Evolutionary conservation across 2,797 vertebrate genomes (phyloP).

Genomic region (Phoeniculus purpureus): DNA sequence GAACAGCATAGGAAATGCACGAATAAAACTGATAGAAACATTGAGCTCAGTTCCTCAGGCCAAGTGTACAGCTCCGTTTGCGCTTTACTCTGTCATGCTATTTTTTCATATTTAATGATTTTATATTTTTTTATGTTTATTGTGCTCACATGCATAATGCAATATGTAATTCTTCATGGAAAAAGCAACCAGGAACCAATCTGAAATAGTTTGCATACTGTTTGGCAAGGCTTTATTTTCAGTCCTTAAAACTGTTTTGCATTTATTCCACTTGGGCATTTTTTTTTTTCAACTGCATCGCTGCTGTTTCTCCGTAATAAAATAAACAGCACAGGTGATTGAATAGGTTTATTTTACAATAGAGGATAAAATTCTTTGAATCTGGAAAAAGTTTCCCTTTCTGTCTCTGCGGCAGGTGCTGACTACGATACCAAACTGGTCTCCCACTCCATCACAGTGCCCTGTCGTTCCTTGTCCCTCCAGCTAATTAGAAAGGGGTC

Average conservation of each 20-base stretch:
- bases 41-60: not conserved
- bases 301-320: not conserved
- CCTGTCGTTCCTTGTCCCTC: not conserved
- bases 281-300: not conserved
- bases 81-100: not conserved
- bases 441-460: not conserved
- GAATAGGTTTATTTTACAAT: not conserved
- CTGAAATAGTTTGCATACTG: not conserved
- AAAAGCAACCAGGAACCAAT: not conserved
- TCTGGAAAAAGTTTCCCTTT: not conserved
- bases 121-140: not conserved
- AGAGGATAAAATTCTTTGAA: not conserved
- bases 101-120: not conserved
- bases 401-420: not conserved
- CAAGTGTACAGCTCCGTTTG: not conserved
- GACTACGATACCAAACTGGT: not conserved
- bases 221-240: not conserved
- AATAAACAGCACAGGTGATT: not conserved
- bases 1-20: not conserved
- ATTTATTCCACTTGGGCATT: constrained; percentile 14
- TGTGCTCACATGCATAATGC: not conserved
- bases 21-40: not conserved
- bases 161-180: not conserved
- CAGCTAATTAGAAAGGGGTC: not conserved
- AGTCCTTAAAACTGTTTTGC: constrained; percentile 5